Evolutionary conservation across 2,113 vertebrate species (phyloP).

Genomic region (Catagonus wagneri): DNA sequence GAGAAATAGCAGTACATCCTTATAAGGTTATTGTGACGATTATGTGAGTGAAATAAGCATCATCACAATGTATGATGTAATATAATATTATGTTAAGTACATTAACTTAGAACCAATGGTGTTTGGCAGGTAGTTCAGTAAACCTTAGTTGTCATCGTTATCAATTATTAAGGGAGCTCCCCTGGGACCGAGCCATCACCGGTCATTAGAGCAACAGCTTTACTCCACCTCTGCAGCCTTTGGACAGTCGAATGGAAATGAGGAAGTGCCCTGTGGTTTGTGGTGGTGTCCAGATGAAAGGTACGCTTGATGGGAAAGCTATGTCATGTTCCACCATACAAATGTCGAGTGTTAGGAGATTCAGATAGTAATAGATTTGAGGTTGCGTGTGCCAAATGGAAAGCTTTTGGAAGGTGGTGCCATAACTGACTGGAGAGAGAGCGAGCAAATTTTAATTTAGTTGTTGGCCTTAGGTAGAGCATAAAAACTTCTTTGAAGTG

Average conservation of each 20-base stretch:
- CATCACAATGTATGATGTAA: not conserved
- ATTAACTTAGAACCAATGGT: no score
- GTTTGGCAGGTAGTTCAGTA: not conserved
- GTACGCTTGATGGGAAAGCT: not conserved
- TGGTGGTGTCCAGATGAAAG: not conserved
- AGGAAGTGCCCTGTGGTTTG: not conserved
- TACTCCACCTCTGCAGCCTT: not conserved
- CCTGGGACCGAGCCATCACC: not conserved
- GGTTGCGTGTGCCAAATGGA: not conserved
- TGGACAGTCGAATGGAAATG: not conserved
- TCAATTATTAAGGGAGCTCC: not conserved
- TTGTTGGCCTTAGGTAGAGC: not conserved
- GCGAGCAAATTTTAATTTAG: not conserved
- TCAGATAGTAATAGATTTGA: not conserved
- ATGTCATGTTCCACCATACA: not conserved
- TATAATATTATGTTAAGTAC: not conserved
- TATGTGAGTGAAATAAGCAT: not conserved
- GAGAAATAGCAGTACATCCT: not conserved
- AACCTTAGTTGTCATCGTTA: not conserved
- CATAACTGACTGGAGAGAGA: not conserved
- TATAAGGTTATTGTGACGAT: not conserved
- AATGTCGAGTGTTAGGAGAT: not conserved
- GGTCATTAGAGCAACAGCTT: not conserved
- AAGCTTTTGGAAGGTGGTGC: constrained; percentile 20
- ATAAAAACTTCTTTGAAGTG: not conserved